Evolutionary conservation across 2,113 vertebrate species (phyloP).

Genomic region (Dinomys branickii): DNA sequence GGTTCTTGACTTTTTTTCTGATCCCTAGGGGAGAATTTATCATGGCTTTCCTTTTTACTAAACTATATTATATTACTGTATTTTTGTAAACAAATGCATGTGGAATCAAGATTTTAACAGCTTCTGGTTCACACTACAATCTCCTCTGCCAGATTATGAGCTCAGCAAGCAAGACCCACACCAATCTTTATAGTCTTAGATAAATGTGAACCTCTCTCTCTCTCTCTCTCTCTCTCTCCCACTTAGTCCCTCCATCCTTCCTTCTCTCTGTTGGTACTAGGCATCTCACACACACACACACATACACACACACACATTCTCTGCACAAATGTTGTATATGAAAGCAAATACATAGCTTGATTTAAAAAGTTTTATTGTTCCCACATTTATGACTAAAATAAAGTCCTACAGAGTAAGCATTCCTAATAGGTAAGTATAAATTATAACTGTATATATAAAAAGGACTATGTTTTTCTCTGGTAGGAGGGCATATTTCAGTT

Average conservation of each 20-base stretch:
- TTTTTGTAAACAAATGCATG: neutral
- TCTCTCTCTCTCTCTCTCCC: neutral
- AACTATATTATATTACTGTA: neutral
- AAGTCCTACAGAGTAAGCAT: neutral
- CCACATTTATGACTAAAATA: neutral
- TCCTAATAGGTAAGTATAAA: neutral
- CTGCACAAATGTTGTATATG: neutral
- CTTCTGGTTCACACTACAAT: neutral
- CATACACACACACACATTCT: neutral
- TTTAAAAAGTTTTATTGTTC: neutral
- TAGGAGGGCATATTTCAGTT: neutral
- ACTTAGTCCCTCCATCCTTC: accelerated
- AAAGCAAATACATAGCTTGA: neutral
- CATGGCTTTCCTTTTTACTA: neutral
- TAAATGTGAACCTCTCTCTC: neutral
- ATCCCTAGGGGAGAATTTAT: neutral
- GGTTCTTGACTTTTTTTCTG: neutral
- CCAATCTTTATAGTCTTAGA: neutral
- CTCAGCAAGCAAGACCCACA: neutral
- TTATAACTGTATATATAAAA: neutral
- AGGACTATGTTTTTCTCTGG: neutral
- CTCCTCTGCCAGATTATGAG: neutral
- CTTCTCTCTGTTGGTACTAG: neutral
- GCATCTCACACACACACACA: neutral
- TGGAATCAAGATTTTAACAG: neutral